A percentile compares a stretch with the other conserved stretches of the same genome.
Conservation (phyloP, 2,888 invertebrate genomes). For the Saturnia japonica region DNA sequence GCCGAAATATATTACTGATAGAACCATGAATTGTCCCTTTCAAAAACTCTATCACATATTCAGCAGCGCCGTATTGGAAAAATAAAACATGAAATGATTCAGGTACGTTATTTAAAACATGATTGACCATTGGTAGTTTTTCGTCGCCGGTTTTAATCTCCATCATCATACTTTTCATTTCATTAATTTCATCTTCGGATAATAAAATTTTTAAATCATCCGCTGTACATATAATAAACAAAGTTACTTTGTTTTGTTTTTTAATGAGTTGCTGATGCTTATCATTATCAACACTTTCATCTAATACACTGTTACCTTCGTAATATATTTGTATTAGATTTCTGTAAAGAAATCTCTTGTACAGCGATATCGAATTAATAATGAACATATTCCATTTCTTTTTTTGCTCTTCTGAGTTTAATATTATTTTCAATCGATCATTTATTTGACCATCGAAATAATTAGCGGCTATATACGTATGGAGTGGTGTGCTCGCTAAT, state of each 20-base stretch:
- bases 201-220: conserved; percentile 39
- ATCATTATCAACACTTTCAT: conserved; percentile 25
- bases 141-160: conserved; percentile 40
- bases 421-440: conserved; percentile 35
- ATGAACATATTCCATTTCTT: conserved; percentile 39
- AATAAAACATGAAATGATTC: conserved; percentile 43
- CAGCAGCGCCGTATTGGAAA: conserved; percentile 47
- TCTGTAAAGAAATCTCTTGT: conserved; percentile 39
- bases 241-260: conserved; percentile 43
- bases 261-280: conserved; percentile 34
- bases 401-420: conserved; percentile 29
- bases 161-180: conserved; percentile 37
- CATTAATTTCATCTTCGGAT: conserved; percentile 37
- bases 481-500: conserved; percentile 45
- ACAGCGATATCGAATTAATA: conserved; percentile 35
- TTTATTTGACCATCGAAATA: conserved; percentile 42
- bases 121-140: conserved; percentile 35
- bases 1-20: conserved; percentile 18
- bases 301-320: conserved; percentile 26
- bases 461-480: conserved; percentile 45
- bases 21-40: conserved; percentile 22
- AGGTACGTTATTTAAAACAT: conserved; percentile 42
- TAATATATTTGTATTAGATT: conserved; percentile 38
- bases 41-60: conserved; percentile 35
- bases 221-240: conserved; percentile 43